Base-by-base conservation (phyloP, 2,113 vertebrate genomes). In the Planiliza haematocheilus region DNA sequence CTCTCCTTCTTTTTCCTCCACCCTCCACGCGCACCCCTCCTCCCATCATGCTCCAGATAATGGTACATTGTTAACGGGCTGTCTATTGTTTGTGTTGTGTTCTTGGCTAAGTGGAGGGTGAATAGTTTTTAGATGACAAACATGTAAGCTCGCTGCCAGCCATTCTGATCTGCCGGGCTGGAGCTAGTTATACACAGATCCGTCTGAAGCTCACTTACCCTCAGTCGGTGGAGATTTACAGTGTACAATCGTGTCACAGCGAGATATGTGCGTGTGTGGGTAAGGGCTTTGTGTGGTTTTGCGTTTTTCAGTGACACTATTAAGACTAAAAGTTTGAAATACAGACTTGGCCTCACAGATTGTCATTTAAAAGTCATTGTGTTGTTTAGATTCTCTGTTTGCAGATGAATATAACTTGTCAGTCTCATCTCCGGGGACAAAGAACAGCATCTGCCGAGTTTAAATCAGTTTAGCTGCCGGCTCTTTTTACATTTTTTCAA, bases 61-160 rank as follows among this genome's bases (percentile, higher is more conserved):
- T 92, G 87, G 90, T 83, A 89, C 89, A 91, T 92, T 92, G 93
- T 93, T 93, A 93, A 91, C 77, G 60, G 83, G 74, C 74, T 82
- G 87, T 82, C 86, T 89, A 92, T 93, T 91, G 94, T 95, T 96
- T 95, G 92, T 95, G 95, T 96, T 95, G 93, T 96, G 95, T 96
- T 97, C 89, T 94, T 94, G 92, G 91, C 94, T 95, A 95, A 93
- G 91, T 86, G 80, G 85, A 89, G 93, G 93, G 94, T 94, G 88
- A 96, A 97, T 97, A 96, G 91, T 97, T 97, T 95, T 91, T 93
- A 95, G 95, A 96, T 97, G 96, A 97, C 94, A 97, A 96, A 95
- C 91, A 96, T 94, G 92, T 94, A 92, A 91, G 90, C 88, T 91
- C 77, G 84, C 93, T 95, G 95, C 96, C 96, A 97, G 95, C 93